These are phyloP conservation scores for Thecocarcelia acutangulata DNA, from an alignment of 2,888 invertebrate genomes.

Conservation along the genomic window DNA sequence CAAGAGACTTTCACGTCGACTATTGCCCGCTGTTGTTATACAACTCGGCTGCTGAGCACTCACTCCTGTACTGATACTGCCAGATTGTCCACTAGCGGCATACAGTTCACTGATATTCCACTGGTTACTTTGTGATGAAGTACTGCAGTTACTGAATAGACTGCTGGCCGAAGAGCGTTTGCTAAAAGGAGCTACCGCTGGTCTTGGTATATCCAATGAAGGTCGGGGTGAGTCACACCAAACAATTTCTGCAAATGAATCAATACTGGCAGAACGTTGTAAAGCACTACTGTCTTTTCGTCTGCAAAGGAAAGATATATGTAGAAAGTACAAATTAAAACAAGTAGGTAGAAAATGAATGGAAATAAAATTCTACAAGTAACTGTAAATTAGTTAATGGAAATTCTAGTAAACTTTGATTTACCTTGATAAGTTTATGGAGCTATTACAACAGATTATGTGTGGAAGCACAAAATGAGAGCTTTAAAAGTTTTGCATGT, in stretches of 20 bases:
- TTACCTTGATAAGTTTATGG: neutral
- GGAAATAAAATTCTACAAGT: slow-evolving; percentile 20
- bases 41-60: slow-evolving; percentile 59
- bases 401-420: slow-evolving; percentile 19
- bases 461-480: no score
- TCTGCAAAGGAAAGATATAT: slow-evolving; percentile 70
- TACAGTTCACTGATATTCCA: slow-evolving; percentile 79
- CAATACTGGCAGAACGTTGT: slow-evolving; percentile 90
- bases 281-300: slow-evolving; percentile 81
- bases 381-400: slow-evolving; percentile 20
- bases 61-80: slow-evolving; percentile 35
- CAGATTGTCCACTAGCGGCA: slow-evolving; percentile 5
- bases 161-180: slow-evolving; percentile 80
- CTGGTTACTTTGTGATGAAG: slow-evolving; percentile 76
- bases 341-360: neutral
- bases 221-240: slow-evolving; percentile 83
- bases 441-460: no score
- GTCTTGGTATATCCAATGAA: slow-evolving; percentile 78
- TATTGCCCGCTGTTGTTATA: slow-evolving; percentile 75
- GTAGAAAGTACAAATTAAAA: slow-evolving; percentile 1
- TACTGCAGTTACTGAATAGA: slow-evolving; percentile 78
- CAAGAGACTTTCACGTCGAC: slow-evolving; percentile 84
- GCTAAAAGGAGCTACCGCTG: slow-evolving; percentile 78
- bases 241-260: slow-evolving; percentile 88
- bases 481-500: no score